Evolutionary conservation across 2,797 vertebrate species (phyloP).

Genomic region (Scleropages formosus): DNA sequence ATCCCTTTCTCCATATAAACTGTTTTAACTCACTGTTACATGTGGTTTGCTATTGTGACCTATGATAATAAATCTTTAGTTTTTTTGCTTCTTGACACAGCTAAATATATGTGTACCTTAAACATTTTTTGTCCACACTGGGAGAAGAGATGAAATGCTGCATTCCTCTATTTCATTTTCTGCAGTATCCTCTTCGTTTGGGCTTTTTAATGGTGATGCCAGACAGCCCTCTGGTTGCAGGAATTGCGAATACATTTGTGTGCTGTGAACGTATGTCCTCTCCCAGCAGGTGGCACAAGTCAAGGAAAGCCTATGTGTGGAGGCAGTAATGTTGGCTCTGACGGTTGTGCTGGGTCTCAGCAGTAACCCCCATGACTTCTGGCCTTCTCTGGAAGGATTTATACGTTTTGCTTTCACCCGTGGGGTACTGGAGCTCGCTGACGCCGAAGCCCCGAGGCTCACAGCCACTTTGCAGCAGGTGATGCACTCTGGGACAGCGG

Average conservation of each 20-base stretch:
- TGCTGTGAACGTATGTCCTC: background rate
- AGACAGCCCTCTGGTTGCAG: no score
- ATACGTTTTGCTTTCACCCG: conserved; percentile 76
- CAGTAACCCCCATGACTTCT: conserved; percentile 88
- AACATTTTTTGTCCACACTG: no score
- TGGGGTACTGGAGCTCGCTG: conserved; percentile 68
- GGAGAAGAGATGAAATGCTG: background rate
- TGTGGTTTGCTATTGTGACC: background rate
- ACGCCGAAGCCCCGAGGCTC: conserved; percentile 62
- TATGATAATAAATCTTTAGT: background rate
- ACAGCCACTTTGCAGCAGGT: conserved; percentile 80
- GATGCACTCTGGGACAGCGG: background rate
- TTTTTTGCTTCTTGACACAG: background rate
- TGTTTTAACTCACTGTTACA: no score
- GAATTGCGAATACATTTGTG: background rate
- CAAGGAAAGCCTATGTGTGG: conserved; percentile 74
- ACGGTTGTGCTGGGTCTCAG: conserved; percentile 78
- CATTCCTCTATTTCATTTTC: background rate
- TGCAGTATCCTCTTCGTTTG: background rate
- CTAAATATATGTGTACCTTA: no score
- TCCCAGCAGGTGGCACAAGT: conserved; percentile 66
- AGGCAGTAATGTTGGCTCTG: conserved; percentile 81
- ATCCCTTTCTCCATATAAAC: background rate
- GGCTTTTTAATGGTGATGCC: background rate
- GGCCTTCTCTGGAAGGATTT: conserved; percentile 84